Evolutionary conservation across 1,140 invertebrate genomes (phyloP).

Genomic region (Neodiprion pinetum): DNA sequence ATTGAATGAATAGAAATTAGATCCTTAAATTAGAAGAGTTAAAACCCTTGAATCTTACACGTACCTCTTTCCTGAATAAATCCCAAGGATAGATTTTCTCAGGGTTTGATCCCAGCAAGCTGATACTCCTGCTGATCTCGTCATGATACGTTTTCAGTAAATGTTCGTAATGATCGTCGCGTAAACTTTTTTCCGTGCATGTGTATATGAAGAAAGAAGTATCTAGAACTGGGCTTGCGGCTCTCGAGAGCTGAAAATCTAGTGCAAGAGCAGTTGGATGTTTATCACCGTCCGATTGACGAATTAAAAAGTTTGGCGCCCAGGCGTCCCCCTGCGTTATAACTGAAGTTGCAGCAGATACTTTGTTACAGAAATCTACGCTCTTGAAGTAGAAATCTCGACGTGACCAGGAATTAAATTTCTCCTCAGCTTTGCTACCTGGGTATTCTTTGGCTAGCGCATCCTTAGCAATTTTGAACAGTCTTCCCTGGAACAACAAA

Average conservation of each 20-base stretch:
- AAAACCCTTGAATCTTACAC: slow-evolving; percentile 16
- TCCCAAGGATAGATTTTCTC: slow-evolving; percentile 66
- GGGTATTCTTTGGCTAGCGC: slow-evolving; percentile 71
- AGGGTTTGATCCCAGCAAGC: slow-evolving; percentile 67
- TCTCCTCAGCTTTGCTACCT: slow-evolving; percentile 63
- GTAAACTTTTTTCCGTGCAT: slow-evolving; percentile 66
- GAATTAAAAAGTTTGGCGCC: slow-evolving; percentile 75
- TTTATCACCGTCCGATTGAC: slow-evolving; percentile 45
- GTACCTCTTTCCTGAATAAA: slow-evolving; percentile 51
- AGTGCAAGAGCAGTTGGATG: slow-evolving; percentile 65
- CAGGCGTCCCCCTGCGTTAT: slow-evolving; percentile 77
- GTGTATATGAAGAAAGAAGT: slow-evolving; percentile 69
- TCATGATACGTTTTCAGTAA: slow-evolving; percentile 67
- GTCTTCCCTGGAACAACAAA: slow-evolving; percentile 25
- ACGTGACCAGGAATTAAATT: slow-evolving; percentile 51
- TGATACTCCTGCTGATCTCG: slow-evolving; percentile 63
- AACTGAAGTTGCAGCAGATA: slow-evolving; percentile 56
- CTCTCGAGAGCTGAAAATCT: slow-evolving; percentile 74
- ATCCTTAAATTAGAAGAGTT: too few relatives aligned
- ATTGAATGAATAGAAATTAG: neutral
- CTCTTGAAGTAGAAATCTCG: slow-evolving; percentile 44
- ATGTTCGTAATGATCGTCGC: slow-evolving; percentile 64
- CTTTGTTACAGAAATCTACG: slow-evolving; percentile 35
- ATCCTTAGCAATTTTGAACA: slow-evolving; percentile 65
- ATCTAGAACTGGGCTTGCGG: slow-evolving; percentile 66